Conservation (phyloP, 2,888 invertebrate genomes). For the Agrotis ipsilon region DNA sequence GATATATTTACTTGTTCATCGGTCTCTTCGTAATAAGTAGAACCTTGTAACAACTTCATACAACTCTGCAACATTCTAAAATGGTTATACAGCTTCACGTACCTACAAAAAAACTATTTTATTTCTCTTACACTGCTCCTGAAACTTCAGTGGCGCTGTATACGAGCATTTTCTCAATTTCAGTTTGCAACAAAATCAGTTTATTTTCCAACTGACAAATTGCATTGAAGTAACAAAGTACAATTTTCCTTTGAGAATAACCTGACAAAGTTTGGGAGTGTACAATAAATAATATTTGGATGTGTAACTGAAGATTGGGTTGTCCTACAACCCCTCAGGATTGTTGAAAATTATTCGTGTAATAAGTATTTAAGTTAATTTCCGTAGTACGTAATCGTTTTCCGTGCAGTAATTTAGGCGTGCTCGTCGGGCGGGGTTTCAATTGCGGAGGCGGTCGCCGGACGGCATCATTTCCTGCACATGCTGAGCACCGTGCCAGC, state of each 20-base stretch:
- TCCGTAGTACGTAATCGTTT: slow-evolving; percentile 79
- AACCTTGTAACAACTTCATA: slow-evolving; percentile 29
- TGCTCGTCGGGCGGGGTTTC: slow-evolving; percentile 76
- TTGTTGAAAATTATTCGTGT: slow-evolving; percentile 66
- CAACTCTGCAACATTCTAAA: slow-evolving; percentile 40
- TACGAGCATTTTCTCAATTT: slow-evolving; percentile 87
- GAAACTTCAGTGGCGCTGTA: slow-evolving; percentile 79
- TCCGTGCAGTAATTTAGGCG: slow-evolving; percentile 80
- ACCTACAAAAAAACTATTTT: slow-evolving; percentile 77
- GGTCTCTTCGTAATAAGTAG: slow-evolving; percentile 20
- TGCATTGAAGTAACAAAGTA: slow-evolving; percentile 86
- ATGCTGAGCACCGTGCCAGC: slow-evolving; percentile 59
- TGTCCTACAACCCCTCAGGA: slow-evolving; percentile 7
- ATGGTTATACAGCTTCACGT: slow-evolving; percentile 59
- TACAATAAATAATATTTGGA: slow-evolving; percentile 69
- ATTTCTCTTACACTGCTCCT: slow-evolving; percentile 72
- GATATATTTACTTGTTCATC: background rate
- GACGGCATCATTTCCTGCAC: slow-evolving; percentile 85
- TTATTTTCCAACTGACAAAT: slow-evolving; percentile 88
- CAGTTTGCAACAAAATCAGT: slow-evolving; percentile 89
- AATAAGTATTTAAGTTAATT: slow-evolving; percentile 78
- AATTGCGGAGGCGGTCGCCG: slow-evolving; percentile 79
- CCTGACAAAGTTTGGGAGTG: slow-evolving; percentile 77
- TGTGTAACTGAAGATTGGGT: slow-evolving; percentile 30
- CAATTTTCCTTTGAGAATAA: slow-evolving; percentile 83